Conservation (phyloP, 2,888 invertebrate species). For the Ypsolopha scabrella region DNA sequence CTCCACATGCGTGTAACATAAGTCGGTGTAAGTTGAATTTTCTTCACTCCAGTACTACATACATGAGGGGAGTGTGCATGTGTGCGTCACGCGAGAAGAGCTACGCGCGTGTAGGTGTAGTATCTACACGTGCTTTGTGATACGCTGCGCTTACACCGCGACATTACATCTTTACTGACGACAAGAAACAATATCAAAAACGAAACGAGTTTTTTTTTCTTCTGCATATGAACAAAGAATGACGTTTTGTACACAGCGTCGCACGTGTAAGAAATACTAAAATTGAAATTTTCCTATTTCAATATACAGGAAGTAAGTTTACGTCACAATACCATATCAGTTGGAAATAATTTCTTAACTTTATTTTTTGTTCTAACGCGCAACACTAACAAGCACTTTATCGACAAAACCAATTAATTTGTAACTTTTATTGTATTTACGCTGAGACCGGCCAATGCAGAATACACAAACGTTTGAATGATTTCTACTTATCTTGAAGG, state of each 20-base stretch:
- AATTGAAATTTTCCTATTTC: background rate
- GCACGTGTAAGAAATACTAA: background rate
- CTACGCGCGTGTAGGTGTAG: constrained; percentile 25
- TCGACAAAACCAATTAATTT: too few relatives aligned
- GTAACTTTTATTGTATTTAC: too few relatives aligned
- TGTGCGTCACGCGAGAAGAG: constrained; percentile 12
- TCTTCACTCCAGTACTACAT: constrained; percentile 1
- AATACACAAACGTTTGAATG: too few relatives aligned
- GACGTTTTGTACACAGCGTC: background rate
- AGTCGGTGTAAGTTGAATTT: background rate
- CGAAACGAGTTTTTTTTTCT: constrained; percentile 7
- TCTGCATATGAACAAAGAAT: background rate
- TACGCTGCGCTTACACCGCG: constrained; percentile 26
- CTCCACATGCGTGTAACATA: too few relatives aligned
- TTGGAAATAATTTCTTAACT: too few relatives aligned
- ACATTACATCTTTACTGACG: constrained; percentile 40
- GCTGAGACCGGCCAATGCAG: too few relatives aligned
- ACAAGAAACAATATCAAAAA: constrained; percentile 44
- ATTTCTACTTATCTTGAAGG: too few relatives aligned
- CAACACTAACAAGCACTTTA: too few relatives aligned
- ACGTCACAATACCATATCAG: too few relatives aligned
- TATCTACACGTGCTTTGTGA: constrained; percentile 30
- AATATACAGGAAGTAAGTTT: too few relatives aligned
- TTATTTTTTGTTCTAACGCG: too few relatives aligned
- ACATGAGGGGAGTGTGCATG: background rate